Percentiles rank a stretch among this genome's conserved stretches.
Conservation (phyloP, 2,113 vertebrate species). For the Polypterus bichir region DNA sequence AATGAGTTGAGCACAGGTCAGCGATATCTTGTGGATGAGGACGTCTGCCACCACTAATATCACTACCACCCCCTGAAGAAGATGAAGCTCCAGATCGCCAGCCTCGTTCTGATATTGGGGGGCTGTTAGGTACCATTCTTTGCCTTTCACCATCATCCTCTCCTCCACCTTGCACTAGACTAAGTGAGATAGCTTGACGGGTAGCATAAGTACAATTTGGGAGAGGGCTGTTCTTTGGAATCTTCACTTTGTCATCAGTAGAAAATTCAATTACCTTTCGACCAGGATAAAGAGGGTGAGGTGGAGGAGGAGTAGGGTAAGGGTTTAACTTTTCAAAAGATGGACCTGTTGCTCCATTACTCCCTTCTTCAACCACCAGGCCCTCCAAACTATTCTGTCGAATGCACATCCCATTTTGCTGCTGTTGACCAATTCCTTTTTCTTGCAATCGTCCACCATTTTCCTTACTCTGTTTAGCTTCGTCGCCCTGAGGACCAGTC, state of each 20-base stretch:
- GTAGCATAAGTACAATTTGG: slow-evolving; percentile 96
- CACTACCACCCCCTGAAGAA: slow-evolving; percentile 20
- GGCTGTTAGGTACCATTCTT: slow-evolving; percentile 49
- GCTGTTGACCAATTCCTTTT: slow-evolving; percentile 7
- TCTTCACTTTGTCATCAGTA: slow-evolving; percentile 81
- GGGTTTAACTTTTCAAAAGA: slow-evolving; percentile 84
- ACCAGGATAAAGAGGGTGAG: slow-evolving; percentile 72
- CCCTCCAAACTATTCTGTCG: slow-evolving; percentile 50
- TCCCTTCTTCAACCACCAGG: slow-evolving; percentile 40
- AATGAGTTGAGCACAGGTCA: slow-evolving; percentile 57
- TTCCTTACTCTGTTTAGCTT: slow-evolving; percentile 29
- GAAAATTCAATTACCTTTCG: slow-evolving; percentile 95
- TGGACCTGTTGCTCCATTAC: slow-evolving; percentile 18
- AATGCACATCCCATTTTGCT: slow-evolving; percentile 65
- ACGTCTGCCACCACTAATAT: slow-evolving; percentile 27
- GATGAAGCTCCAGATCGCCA: slow-evolving; percentile 47
- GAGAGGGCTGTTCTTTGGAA: slow-evolving; percentile 87
- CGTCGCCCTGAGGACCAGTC: slow-evolving; percentile 47
- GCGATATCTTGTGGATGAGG: slow-evolving; percentile 40
- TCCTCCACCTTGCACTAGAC: slow-evolving; percentile 72
- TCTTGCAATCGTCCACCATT: slow-evolving; percentile 25
- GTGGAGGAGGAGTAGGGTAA: slow-evolving; percentile 68
- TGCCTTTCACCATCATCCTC: slow-evolving; percentile 45
- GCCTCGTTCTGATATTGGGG: slow-evolving; percentile 45
- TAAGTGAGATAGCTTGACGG: slow-evolving; percentile 88